Evolutionary conservation across 2,888 invertebrate species (phyloP).

Genomic region (Nezara viridula): DNA sequence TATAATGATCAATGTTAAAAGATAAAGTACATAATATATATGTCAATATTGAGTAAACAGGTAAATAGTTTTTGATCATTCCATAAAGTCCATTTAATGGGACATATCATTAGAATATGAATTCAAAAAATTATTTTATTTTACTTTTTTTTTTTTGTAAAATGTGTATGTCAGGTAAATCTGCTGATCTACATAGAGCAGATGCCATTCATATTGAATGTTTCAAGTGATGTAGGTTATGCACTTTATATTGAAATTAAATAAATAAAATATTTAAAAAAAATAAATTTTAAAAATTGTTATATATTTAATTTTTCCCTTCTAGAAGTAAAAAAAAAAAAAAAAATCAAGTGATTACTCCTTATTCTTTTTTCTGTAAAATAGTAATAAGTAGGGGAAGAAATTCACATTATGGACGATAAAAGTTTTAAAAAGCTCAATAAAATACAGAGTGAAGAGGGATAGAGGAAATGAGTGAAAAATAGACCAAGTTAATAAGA

Average conservation of each 20-base stretch:
- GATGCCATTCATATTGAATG: conserved; percentile 60
- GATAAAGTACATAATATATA: conserved; percentile 6
- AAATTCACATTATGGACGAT: neutral
- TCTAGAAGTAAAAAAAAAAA: neutral
- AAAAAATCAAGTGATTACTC: too few relatives aligned
- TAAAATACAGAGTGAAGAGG: too few relatives aligned
- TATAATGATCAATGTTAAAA: conserved; percentile 40
- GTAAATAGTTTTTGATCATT: conserved; percentile 55
- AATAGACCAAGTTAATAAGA: neutral
- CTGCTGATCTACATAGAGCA: conserved; percentile 49
- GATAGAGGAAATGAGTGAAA: too few relatives aligned
- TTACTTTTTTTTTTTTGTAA: neutral
- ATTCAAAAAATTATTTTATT: neutral
- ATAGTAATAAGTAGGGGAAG: too few relatives aligned
- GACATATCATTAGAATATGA: conserved; percentile 56
- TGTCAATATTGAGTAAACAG: conserved; percentile 27
- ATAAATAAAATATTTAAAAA: conserved; percentile 39
- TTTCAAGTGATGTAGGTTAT: conserved; percentile 47
- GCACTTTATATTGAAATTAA: conserved; percentile 59
- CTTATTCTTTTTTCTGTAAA: too few relatives aligned
- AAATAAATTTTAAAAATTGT: neutral
- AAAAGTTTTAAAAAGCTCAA: neutral
- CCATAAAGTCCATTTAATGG: conserved; percentile 45
- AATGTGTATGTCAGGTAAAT: conserved; percentile 46
- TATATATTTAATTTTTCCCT: neutral